These are phyloP conservation scores for Heterodera carotae DNA, from an alignment of 1,140 invertebrate genomes.

Conservation along the genomic window DNA sequence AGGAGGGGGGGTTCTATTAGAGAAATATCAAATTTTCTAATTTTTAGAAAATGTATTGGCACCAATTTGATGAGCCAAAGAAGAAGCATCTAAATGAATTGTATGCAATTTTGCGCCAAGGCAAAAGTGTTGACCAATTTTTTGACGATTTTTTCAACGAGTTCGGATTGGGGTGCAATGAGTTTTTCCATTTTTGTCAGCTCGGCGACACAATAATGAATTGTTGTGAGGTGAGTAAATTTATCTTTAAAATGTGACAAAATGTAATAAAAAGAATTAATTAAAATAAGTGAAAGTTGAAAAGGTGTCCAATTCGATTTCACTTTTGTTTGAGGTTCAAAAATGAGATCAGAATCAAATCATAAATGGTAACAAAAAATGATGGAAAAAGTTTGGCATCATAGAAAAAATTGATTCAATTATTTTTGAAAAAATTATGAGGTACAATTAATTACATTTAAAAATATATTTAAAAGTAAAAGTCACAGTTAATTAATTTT, in stretches of 20 bases:
- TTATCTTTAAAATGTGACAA: not conserved
- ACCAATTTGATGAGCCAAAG: conserved; percentile 1
- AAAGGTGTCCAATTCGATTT: no score
- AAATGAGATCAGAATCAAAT: no score
- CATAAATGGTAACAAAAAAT: no score
- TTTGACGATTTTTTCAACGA: conserved; percentile 38
- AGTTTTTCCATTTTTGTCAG: conserved; percentile 37
- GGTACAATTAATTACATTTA: conserved; percentile 10
- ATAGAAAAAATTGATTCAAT: no score
- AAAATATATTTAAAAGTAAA: not conserved
- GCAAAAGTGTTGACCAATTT: conserved; percentile 28
- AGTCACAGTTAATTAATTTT: not conserved
- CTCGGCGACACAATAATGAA: conserved; percentile 34
- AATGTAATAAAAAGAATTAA: not conserved
- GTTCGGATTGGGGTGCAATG: conserved; percentile 31
- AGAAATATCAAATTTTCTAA: not conserved
- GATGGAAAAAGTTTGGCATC: no score
- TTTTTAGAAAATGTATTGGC: conserved; percentile 34
- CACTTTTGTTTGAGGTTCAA: no score
- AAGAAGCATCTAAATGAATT: conserved; percentile 20
- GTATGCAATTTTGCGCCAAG: conserved; percentile 23
- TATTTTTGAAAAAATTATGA: no score
- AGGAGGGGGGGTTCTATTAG: no score
- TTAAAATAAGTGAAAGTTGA: no score
- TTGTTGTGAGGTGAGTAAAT: conserved; percentile 38